These are phyloP conservation scores for Pristionchus exspectatus DNA, from an alignment of 2,888 invertebrate species.

Conservation along the genomic window DNA sequence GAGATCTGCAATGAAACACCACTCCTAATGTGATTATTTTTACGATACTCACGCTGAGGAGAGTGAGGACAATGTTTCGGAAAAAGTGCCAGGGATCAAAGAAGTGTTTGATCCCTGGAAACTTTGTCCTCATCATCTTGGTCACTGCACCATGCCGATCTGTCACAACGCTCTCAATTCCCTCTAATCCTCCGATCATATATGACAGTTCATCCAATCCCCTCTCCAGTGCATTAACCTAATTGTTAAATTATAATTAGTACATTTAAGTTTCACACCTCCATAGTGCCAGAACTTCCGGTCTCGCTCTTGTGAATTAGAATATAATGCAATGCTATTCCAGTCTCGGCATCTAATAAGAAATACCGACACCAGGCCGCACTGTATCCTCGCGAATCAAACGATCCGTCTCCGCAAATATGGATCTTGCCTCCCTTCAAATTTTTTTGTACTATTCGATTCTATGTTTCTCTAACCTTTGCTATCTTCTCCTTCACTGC, in stretches of 20 bases:
- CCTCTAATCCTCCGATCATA: conserved; percentile 15
- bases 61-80: too few relatives aligned
- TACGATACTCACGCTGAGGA: too few relatives aligned
- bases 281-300: neutral
- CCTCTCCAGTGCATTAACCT: neutral
- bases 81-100: conserved; percentile 40
- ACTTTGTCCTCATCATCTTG: neutral
- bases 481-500: neutral
- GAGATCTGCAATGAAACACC: neutral
- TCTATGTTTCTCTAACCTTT: neutral
- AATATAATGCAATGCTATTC: neutral
- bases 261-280: neutral
- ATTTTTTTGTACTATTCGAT: neutral
- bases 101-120: neutral
- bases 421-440: conserved; percentile 25
- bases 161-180: neutral
- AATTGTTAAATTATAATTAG: too few relatives aligned
- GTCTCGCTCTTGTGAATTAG: conserved; percentile 28
- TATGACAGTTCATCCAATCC: neutral
- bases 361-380: conserved; percentile 2
- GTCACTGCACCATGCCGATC: neutral
- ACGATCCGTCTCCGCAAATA: neutral
- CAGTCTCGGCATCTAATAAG: neutral
- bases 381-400: neutral
- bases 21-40: too few relatives aligned